Evolutionary conservation across 2,888 invertebrate species (phyloP).

Genomic region (Dorcus hopei): DNA sequence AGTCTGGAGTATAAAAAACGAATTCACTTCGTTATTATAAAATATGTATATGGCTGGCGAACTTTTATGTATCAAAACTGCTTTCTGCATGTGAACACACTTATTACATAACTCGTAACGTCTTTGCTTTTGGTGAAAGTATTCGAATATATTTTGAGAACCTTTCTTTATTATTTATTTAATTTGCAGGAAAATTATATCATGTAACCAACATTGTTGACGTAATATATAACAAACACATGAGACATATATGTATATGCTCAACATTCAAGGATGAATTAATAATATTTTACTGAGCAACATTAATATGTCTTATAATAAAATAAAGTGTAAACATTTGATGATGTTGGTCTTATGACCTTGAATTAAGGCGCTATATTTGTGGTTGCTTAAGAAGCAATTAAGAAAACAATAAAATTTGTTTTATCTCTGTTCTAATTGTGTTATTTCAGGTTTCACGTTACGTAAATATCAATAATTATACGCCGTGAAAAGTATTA

Average conservation of each 20-base stretch:
- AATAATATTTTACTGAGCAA: too few relatives aligned
- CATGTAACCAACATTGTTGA: not conserved
- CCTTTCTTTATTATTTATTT: slow-evolving; percentile 9
- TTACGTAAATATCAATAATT: too few relatives aligned
- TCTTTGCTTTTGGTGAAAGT: slow-evolving; percentile 45
- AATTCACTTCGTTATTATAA: slow-evolving; percentile 20
- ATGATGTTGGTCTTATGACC: too few relatives aligned
- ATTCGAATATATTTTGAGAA: slow-evolving; percentile 23
- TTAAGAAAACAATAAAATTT: too few relatives aligned
- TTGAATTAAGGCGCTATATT: too few relatives aligned
- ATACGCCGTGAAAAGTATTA: too few relatives aligned
- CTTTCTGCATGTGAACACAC: slow-evolving; percentile 25
- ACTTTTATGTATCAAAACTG: slow-evolving; percentile 21
- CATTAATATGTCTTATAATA: too few relatives aligned
- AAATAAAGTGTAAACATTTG: too few relatives aligned
- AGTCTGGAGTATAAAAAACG: slow-evolving; percentile 19
- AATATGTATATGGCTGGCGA: slow-evolving; percentile 13
- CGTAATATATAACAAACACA: not conserved
- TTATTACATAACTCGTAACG: slow-evolving; percentile 42
- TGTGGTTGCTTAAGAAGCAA: too few relatives aligned
- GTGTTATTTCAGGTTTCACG: too few relatives aligned
- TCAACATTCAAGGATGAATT: not conserved
- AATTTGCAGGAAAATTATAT: not conserved
- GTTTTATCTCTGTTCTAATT: too few relatives aligned
- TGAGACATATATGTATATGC: not conserved